Evolutionary conservation across 2,888 invertebrate genomes (phyloP), one percentile per base, ranked within the genome.

Genomic region (Malachius bipustulatus): DNA sequence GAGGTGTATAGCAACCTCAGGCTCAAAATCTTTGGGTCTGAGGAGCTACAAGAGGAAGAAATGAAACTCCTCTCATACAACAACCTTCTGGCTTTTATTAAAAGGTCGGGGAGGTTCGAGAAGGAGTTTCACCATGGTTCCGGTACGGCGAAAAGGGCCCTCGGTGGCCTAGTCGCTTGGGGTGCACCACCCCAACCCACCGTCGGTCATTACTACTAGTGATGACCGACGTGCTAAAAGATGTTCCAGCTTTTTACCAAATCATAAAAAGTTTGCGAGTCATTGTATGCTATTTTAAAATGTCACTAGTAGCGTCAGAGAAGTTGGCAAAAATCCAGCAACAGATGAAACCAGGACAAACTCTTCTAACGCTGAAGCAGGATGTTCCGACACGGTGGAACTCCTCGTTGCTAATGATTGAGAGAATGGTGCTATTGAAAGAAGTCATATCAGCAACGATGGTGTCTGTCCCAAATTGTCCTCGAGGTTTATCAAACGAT

Each of bases 271-370:
- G 6, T 19, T 19, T 6, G 6, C 24, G 24, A n/a, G n/a, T 8
- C n/a, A 19, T 19, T 19, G n/a, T 19, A 19, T 6, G 24, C 24
- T n/a, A 19, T n/a, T 19, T 19, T 19, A 19, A 19, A n/a, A 19
- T 19, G 24, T 19, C 24, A 8, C 37, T 13, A 6, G 6, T 33
- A 4, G 41, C 40, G 14, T 32, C 34, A 1, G 30, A 16, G 9
- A 44, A 40, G 32, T 16, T 42, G 2, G 36, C 40, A 39, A 34
- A 38, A 8, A 19, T 16, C 4, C 39, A 45, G 30, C 16, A 36
- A 14, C 32, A 45, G 14, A 36, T 41, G 31, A 19, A 19, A 8
- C 24, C 24, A 19, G 24, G 24, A 19, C n/a, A n/a, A n/a, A 8
- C 24, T n/a, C 6, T 8, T 19, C n/a, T 8, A 6, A 45, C 37